Evolutionary conservation across 2,797 vertebrate genomes (phyloP).

Genomic region (Crax fasciolata): DNA sequence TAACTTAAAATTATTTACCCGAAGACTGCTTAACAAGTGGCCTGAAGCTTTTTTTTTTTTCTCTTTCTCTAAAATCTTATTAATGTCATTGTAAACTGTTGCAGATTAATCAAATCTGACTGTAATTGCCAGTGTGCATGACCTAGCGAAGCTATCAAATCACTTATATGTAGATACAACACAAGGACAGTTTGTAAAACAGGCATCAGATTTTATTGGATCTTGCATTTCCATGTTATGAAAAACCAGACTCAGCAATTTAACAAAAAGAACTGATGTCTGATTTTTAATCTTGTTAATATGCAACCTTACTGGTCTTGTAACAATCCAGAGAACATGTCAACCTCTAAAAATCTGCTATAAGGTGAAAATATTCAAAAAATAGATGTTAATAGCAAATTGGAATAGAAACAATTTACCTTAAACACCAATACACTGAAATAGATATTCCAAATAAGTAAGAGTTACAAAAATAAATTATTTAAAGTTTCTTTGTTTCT

Average conservation of each 20-base stretch:
- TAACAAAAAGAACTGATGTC: conserved; percentile 11
- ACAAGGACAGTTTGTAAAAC: conserved; percentile 16
- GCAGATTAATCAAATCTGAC: conserved; percentile 1
- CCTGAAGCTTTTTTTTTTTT: neutral
- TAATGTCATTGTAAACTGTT: conserved; percentile 30
- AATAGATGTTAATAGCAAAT: neutral
- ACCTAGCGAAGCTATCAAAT: conserved; percentile 13
- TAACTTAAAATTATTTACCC: neutral
- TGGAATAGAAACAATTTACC: neutral
- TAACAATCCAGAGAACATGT: neutral
- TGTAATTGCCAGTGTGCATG: neutral
- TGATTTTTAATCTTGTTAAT: conserved; percentile 10
- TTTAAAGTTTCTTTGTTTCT: neutral
- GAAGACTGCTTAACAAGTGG: neutral
- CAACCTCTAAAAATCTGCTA: conserved; percentile 27
- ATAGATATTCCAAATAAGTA: neutral
- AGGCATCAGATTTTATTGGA: conserved; percentile 22
- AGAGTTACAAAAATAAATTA: neutral
- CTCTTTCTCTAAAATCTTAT: neutral
- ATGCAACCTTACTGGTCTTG: neutral
- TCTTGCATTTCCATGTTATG: conserved; percentile 36
- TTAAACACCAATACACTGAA: neutral
- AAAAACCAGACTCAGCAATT: conserved; percentile 35
- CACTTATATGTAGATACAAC: neutral
- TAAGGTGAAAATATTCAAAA: conserved; percentile 20